These are phyloP conservation scores for Rhizoglyphus robini DNA, from an alignment of 1,140 invertebrate genomes.

Conservation along the genomic window DNA sequence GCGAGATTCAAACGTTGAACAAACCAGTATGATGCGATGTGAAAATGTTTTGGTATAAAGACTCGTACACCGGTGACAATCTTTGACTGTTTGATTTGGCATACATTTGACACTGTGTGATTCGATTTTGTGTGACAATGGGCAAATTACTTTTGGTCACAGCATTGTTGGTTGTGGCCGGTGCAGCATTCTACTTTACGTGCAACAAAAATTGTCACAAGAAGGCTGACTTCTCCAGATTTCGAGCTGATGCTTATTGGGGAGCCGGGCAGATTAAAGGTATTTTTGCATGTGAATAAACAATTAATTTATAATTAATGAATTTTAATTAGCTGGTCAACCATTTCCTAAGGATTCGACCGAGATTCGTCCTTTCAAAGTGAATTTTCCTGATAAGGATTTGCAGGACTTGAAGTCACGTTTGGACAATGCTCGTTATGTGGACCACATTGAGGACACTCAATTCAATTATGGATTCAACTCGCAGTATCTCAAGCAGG, in stretches of 20 bases:
- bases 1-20: too few species aligned
- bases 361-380: conserved; percentile 19
- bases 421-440: conserved; percentile 15
- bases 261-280: neutral
- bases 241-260: neutral
- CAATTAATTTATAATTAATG: neutral
- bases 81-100: too few species aligned
- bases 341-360: conserved; percentile 11
- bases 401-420: conserved; percentile 22
- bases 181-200: too few species aligned
- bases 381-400: conserved; percentile 19
- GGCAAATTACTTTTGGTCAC: too few species aligned
- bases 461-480: conserved; percentile 66
- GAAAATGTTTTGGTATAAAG: too few species aligned
- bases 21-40: too few species aligned
- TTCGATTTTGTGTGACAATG: too few species aligned
- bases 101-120: too few species aligned
- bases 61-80: too few species aligned
- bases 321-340: neutral
- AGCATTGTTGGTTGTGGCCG: too few species aligned
- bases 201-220: too few species aligned
- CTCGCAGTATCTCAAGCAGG: conserved; percentile 48
- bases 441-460: conserved; percentile 43
- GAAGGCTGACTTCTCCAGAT: neutral
- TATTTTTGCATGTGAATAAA: neutral